Evolutionary conservation across 2,113 vertebrate genomes (phyloP).

Genomic region (Heterotilapia buettikoferi): DNA sequence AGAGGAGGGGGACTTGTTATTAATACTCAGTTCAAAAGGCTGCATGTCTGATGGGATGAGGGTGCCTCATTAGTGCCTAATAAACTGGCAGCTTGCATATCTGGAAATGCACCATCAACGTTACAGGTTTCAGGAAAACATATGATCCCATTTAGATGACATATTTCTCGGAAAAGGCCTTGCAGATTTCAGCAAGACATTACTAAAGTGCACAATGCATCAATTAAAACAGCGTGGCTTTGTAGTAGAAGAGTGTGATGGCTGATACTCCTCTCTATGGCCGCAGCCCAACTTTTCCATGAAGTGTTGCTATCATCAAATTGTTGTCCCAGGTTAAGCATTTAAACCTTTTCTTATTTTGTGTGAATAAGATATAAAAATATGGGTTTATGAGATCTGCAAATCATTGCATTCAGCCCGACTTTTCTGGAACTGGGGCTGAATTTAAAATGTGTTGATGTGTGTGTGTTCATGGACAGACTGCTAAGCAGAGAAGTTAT

Average conservation of each 20-base stretch:
- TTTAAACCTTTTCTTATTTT: neutral
- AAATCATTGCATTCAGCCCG: rapidly evolving
- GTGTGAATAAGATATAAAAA: neutral
- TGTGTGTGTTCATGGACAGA: neutral
- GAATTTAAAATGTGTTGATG: neutral
- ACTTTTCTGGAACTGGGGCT: neutral
- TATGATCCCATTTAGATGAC: neutral
- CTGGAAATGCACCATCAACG: rapidly evolving
- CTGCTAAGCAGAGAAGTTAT: neutral
- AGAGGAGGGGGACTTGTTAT: neutral
- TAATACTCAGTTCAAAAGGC: neutral
- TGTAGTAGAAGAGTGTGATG: neutral
- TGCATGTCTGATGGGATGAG: neutral
- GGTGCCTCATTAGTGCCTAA: neutral
- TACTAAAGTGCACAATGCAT: neutral
- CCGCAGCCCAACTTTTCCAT: neutral
- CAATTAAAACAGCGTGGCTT: neutral
- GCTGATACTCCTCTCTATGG: neutral
- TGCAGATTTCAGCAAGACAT: neutral
- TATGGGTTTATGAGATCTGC: neutral
- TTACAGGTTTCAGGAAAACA: neutral
- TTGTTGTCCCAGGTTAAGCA: neutral
- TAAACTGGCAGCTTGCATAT: neutral
- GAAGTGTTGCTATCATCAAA: neutral
- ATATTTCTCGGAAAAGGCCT: neutral